Conservation (phyloP, 2,888 invertebrate species). For the Tetragonisca angustula region DNA sequence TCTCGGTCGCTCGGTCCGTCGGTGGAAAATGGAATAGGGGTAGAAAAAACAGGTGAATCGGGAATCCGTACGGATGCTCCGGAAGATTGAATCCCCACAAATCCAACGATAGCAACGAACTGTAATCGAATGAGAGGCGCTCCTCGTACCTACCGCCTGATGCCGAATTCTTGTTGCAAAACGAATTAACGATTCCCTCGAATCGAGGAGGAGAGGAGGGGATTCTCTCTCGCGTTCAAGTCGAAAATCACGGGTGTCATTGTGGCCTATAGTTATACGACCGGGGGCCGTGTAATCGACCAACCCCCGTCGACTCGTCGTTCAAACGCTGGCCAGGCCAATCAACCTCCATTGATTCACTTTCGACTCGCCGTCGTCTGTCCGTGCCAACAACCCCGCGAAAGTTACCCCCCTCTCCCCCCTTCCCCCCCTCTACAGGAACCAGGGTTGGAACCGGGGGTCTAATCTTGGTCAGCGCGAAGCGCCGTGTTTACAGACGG, state of each 20-base stretch:
- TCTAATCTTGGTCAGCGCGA: constrained; percentile 59
- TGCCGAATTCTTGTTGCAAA: constrained; percentile 30
- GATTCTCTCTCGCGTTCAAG: constrained; percentile 15
- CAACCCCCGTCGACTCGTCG: constrained; percentile 57
- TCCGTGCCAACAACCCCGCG: constrained; percentile 51
- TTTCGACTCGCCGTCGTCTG: constrained; percentile 53
- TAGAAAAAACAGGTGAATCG: constrained; percentile 1
- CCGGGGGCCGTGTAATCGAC: constrained; percentile 57
- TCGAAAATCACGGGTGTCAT: constrained; percentile 75
- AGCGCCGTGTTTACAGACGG: constrained; percentile 56
- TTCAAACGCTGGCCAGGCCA: constrained; percentile 69
- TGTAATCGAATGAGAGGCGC: constrained; percentile 41
- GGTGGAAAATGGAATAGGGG: background rate
- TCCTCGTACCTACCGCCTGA: constrained; percentile 7
- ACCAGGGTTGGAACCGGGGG: background rate
- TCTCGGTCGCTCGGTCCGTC: background rate
- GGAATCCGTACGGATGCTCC: constrained; percentile 37
- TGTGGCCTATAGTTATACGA: constrained; percentile 65
- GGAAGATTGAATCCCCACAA: constrained; percentile 51
- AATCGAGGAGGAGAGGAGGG: background rate
- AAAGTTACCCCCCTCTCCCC: constrained; percentile 44
- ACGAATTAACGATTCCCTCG: constrained; percentile 15
- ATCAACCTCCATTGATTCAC: constrained; percentile 79
- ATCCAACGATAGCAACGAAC: constrained; percentile 52
- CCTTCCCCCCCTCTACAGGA: background rate